These are phyloP conservation scores for Holocentrus rufus DNA, from an alignment of 2,797 vertebrate genomes.

Conservation along the genomic window DNA sequence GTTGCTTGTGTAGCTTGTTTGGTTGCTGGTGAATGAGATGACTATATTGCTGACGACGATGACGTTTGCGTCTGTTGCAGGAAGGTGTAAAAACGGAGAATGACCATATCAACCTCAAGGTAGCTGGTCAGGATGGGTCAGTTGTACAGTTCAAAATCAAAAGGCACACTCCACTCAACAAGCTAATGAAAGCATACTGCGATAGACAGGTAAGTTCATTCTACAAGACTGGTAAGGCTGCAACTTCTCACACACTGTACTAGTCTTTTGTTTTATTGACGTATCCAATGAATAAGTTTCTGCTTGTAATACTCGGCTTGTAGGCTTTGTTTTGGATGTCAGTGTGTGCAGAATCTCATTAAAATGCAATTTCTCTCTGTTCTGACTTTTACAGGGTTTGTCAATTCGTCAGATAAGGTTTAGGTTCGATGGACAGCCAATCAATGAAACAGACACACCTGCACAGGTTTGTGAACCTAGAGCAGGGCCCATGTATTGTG, in stretches of 20 bases:
- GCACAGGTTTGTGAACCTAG: slow-evolving; percentile 85
- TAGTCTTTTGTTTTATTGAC: too few relatives aligned
- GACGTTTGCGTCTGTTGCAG: slow-evolving; percentile 68
- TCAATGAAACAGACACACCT: slow-evolving; percentile 92
- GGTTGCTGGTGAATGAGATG: not conserved
- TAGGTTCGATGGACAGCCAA: slow-evolving; percentile 93
- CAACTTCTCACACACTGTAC: not conserved
- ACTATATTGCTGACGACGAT: slow-evolving; percentile 10
- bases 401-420: slow-evolving; percentile 92
- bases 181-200: slow-evolving; percentile 94
- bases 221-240: not conserved
- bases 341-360: not conserved
- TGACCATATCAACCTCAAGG: slow-evolving; percentile 92
- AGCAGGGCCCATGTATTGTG: not conserved
- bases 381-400: slow-evolving; percentile 82
- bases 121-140: slow-evolving; percentile 90
- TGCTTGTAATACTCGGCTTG: too few relatives aligned
- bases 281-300: too few relatives aligned
- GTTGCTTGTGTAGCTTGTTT: not conserved
- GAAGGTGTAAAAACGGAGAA: slow-evolving; percentile 93
- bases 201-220: slow-evolving; percentile 86
- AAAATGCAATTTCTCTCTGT: not conserved
- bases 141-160: slow-evolving; percentile 94
- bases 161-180: slow-evolving; percentile 90
- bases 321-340: too few relatives aligned